Conservation (phyloP, 2,113 vertebrate species). For the Equus quagga region DNA sequence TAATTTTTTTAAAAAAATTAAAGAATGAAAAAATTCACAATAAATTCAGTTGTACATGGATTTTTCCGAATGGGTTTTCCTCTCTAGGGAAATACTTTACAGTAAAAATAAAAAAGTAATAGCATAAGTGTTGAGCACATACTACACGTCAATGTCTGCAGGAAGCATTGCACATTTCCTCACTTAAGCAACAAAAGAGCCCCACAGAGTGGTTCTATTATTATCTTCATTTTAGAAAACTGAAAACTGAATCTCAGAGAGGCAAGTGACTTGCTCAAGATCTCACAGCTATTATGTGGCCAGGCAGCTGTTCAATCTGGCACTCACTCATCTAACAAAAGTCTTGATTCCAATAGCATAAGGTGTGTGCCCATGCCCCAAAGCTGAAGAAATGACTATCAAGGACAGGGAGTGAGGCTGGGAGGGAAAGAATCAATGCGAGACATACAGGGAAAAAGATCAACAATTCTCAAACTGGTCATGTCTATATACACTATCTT, state of each 20-base stretch:
- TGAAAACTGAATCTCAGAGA: background rate
- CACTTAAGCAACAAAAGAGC: background rate
- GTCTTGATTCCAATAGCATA: background rate
- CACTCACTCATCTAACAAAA: background rate
- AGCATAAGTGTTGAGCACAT: background rate
- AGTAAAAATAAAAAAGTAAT: conserved; percentile 6
- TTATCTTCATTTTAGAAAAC: background rate
- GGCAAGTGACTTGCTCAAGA: background rate
- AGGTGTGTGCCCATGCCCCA: background rate
- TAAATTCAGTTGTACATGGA: background rate
- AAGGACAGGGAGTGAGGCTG: background rate
- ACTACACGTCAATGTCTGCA: background rate
- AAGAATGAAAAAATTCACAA: background rate
- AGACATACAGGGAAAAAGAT: background rate
- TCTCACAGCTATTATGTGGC: background rate
- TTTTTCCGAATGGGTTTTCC: background rate
- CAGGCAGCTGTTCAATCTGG: background rate
- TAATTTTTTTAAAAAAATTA: background rate
- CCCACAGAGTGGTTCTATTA: background rate
- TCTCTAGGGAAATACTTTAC: background rate
- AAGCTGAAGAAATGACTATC: background rate
- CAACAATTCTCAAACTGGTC: background rate
- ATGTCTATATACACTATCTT: background rate
- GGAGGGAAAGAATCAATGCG: background rate
- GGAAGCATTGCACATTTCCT: background rate